phyloP scores from a whole-genome alignment of 2,888 invertebrate genomes.

The Phragmatobia fuliginosa region DNA sequence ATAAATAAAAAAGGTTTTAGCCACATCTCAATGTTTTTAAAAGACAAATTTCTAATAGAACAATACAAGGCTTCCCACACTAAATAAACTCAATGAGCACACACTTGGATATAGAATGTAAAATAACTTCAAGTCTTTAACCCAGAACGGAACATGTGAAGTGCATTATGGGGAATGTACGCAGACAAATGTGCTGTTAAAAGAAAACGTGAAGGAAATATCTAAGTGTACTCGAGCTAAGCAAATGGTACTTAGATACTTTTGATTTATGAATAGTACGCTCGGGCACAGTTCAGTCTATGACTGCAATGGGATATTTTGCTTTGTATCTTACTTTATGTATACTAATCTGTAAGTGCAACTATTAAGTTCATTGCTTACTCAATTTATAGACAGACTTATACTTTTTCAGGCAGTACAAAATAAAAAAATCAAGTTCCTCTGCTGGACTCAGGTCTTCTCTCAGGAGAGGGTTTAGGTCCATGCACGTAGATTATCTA shows the following conservation, averaged over 20 bases:
- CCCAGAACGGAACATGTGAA: slow-evolving; percentile 14
- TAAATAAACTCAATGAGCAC: not conserved
- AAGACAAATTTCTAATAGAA: not conserved
- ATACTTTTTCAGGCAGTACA: too few species aligned
- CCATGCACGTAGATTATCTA: too few species aligned
- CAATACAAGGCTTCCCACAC: not conserved
- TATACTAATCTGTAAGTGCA: too few species aligned
- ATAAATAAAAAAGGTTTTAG: too few species aligned
- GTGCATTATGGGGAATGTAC: slow-evolving; percentile 12
- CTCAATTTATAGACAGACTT: too few species aligned
- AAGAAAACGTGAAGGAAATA: slow-evolving; percentile 19
- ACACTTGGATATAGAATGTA: slow-evolving; percentile 5
- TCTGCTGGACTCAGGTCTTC: too few species aligned
- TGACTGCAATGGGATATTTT: not conserved
- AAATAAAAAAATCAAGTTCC: too few species aligned
- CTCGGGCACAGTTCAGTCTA: not conserved
- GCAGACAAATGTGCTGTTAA: not conserved
- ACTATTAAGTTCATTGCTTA: too few species aligned
- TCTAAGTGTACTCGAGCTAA: not conserved
- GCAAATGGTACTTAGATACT: slow-evolving; percentile 7
- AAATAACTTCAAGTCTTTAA: slow-evolving; percentile 11
- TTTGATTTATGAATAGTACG: not conserved
- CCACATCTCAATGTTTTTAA: too few species aligned
- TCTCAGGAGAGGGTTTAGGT: too few species aligned
- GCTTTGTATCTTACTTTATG: too few species aligned